Evolutionary conservation across 2,888 invertebrate genomes (phyloP), one percentile per base, ranked within the genome.

Genomic region (Uropetala carovei): DNA sequence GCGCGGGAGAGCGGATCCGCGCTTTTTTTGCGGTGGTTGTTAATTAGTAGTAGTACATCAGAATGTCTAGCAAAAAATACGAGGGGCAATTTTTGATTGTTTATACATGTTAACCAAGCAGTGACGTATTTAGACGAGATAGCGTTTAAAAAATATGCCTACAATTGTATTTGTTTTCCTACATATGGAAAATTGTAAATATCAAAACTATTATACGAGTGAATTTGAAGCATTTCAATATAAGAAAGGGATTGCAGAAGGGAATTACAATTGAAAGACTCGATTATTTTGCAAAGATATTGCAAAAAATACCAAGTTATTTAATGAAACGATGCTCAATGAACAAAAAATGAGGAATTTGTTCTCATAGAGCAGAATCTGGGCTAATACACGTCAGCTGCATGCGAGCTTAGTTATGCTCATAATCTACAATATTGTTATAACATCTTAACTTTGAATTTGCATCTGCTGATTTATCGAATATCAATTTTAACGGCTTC

Each of bases 391-490:
- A 43, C 1, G 43, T 5, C 43, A 43, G 43, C 43, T 43, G 43
- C 43, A 22, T 75, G 22, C 22, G 22, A 75, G 27, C 75, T 75
- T 75, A 75, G 22, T 75, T 75, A 75, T 75, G 75, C 75, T 75
- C 75, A 75, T 75, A 27, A 27, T 27, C 27, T 27, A 27, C 22
- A 27, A 75, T 22, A 27, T 13, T 75, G 27, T 27, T 75, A 13
- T 43, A 43, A 43, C 43, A 43, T 16, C 22, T 27, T 27, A 75
- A 75, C 75, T 27, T 75, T 9, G 27, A 27, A 27, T 22, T 75
- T 75, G 75, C 75, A 43, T 43, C 43, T 75, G 75, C 22, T 75
- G 75, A n/a, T 75, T 75, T 75, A 22, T 75, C 22, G 75, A 75
- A 27, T 22, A 75, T 11, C 22, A 75, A 75, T 27, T 27, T 75